Conservation (phyloP, 2,113 vertebrate genomes). For the Poeciliopsis turrubarensis region DNA sequence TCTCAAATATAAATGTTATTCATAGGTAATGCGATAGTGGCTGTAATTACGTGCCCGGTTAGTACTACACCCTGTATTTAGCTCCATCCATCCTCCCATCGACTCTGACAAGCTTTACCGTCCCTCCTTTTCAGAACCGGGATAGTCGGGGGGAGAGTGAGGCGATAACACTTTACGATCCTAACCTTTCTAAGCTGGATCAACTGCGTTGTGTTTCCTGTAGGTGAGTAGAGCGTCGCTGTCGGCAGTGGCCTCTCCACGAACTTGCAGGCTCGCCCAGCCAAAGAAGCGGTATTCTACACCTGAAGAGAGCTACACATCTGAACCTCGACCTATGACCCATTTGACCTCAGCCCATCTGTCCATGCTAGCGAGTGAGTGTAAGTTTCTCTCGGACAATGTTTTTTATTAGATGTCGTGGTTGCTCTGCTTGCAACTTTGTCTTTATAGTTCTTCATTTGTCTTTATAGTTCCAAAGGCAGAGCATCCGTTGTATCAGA, state of each 20-base stretch:
- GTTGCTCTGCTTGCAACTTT: background rate
- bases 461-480: slow-evolving; percentile 61
- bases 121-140: too few species aligned
- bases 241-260: slow-evolving; percentile 45
- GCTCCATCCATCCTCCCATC: too few species aligned
- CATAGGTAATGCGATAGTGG: too few species aligned
- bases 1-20: too few species aligned
- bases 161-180: too few species aligned
- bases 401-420: background rate
- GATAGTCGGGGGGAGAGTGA: too few species aligned
- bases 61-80: too few species aligned
- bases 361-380: slow-evolving; percentile 70
- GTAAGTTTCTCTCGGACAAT: background rate
- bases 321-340: slow-evolving; percentile 4
- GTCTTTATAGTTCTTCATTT: slow-evolving; percentile 41
- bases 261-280: slow-evolving; percentile 66
- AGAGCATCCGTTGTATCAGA: slow-evolving; percentile 49
- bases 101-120: too few species aligned
- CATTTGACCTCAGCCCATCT: slow-evolving; percentile 46
- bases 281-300: slow-evolving; percentile 45
- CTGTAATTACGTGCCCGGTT: too few species aligned
- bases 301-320: background rate
- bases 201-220: background rate
- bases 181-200: too few species aligned
- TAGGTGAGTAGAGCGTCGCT: slow-evolving; percentile 60